These are phyloP conservation scores for Liolophura sinensis DNA, from an alignment of 1,140 invertebrate genomes.

Conservation along the genomic window DNA sequence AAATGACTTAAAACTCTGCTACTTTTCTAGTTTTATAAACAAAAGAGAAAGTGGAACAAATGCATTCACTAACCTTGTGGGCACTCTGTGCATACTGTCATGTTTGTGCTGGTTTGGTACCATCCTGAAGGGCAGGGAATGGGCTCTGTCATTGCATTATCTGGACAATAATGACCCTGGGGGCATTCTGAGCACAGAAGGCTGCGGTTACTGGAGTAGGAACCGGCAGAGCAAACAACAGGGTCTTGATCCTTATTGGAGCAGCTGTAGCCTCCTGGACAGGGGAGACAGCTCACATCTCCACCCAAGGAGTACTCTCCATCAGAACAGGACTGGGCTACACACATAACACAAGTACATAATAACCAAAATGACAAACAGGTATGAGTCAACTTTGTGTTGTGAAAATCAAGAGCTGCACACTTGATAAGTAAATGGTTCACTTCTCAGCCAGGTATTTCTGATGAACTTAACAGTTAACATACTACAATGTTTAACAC, in stretches of 20 bases:
- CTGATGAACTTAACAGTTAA: too few relatives aligned
- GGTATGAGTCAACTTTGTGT: too few relatives aligned
- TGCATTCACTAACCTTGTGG: slow-evolving; percentile 36
- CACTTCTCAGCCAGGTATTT: too few relatives aligned
- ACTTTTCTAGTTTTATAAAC: neutral
- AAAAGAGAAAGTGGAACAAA: neutral
- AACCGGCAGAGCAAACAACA: slow-evolving; percentile 34
- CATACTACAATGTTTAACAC: too few relatives aligned
- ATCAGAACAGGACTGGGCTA: slow-evolving; percentile 6
- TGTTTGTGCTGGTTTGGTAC: slow-evolving; percentile 39
- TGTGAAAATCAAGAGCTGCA: too few relatives aligned
- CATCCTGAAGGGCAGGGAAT: slow-evolving; percentile 35
- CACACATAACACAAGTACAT: neutral
- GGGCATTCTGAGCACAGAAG: slow-evolving; percentile 33
- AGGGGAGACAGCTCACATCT: slow-evolving; percentile 32
- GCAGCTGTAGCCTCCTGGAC: slow-evolving; percentile 42
- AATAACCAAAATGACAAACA: neutral
- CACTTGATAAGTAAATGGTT: too few relatives aligned
- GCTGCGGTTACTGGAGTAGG: slow-evolving; percentile 32
- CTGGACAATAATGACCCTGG: slow-evolving; percentile 35
- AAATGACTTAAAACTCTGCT: too few relatives aligned
- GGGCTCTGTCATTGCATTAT: slow-evolving; percentile 29
- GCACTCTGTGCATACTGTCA: slow-evolving; percentile 43
- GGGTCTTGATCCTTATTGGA: slow-evolving; percentile 22
- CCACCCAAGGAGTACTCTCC: slow-evolving; percentile 39